Base-by-base conservation (phyloP, 2,797 vertebrate genomes). In the Melanotaenia parkinsoni region DNA sequence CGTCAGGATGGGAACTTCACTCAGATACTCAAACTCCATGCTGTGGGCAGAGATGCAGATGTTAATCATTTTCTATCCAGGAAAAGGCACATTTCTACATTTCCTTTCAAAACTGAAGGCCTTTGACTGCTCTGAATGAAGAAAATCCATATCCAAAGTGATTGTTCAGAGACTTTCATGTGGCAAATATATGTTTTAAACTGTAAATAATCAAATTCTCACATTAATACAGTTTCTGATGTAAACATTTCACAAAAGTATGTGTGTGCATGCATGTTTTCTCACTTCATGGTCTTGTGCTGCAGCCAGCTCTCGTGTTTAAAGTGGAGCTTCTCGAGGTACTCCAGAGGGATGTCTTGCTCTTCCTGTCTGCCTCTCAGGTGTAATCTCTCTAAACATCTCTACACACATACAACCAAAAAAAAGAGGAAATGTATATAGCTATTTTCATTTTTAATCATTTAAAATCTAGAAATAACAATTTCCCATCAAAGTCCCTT, bases 231-330 rank as follows among this genome's bases (percentile, higher is more conserved):
- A 13, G 38, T 40, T 40, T 40, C 12, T 40, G 2, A 47, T n/a
- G 4, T 13, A 20, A 47, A 47, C 43, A 47, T 20, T 6, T 3
- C 3, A 24, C 3, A 24, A 11, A 12, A 16, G 24, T 13, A 0
- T 50, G 7, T 7, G 63, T 14, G 8, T 33, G 43, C 5, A 4
- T 43, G n/a, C 33, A 28, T 14, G 4, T 56, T 37, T 33, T n/a
- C 94, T 87, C 92, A 98, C 97, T 74, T 92, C 92, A 96, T 89
- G 0, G 94, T 96, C 85, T 93, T 96, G 77, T 97, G 94, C 85
- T 97, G 96, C 72, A 99, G 95, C 97, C 97, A 99, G 84, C 93
- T 96, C 83, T 99, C 97, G 0, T 98, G 97, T 69, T 97, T 99
- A 66, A 94, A 94, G 79, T 98, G 97, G 67, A 98, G 96, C 64